Evolutionary conservation across 2,888 invertebrate species (phyloP).

Genomic region (Drosophila conformis): DNA sequence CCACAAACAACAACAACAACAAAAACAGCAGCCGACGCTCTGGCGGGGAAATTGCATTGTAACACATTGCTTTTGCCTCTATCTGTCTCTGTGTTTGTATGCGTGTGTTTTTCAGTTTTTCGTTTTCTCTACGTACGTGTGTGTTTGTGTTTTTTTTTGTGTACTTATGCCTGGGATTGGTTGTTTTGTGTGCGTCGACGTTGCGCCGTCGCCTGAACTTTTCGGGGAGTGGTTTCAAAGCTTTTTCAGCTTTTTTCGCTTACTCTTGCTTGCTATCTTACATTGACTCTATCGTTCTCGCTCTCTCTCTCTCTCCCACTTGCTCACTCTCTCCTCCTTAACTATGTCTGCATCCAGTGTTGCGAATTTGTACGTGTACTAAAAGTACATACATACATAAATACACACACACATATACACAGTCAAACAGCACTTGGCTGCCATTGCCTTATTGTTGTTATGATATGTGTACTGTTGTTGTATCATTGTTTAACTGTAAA

Average conservation of each 20-base stretch:
- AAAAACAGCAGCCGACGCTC: constrained; percentile 18
- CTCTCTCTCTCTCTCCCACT: constrained; percentile 32
- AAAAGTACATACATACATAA: constrained; percentile 57
- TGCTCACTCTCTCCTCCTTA: constrained; percentile 22
- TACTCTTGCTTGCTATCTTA: constrained; percentile 41
- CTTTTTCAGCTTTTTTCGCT: constrained; percentile 71
- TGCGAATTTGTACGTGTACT: constrained; percentile 55
- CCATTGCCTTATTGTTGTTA: constrained; percentile 65
- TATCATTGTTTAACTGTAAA: constrained; percentile 75
- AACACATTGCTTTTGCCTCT: constrained; percentile 66
- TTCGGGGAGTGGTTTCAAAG: constrained; percentile 83
- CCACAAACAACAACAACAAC: constrained; percentile 47
- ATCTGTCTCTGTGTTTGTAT: constrained; percentile 44
- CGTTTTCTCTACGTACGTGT: constrained; percentile 33
- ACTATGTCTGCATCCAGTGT: constrained; percentile 37
- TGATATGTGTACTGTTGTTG: constrained; percentile 44
- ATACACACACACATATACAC: constrained; percentile 3
- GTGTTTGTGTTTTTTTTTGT: constrained; percentile 57
- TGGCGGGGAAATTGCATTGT: constrained; percentile 78
- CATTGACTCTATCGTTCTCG: constrained; percentile 29
- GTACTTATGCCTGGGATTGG: constrained; percentile 78
- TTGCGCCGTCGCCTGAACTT: constrained; percentile 70
- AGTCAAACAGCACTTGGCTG: constrained; percentile 64
- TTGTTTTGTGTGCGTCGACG: constrained; percentile 75
- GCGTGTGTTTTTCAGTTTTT: constrained; percentile 50